Conservation (phyloP, 2,797 vertebrate genomes). For the Periparus ater region DNA sequence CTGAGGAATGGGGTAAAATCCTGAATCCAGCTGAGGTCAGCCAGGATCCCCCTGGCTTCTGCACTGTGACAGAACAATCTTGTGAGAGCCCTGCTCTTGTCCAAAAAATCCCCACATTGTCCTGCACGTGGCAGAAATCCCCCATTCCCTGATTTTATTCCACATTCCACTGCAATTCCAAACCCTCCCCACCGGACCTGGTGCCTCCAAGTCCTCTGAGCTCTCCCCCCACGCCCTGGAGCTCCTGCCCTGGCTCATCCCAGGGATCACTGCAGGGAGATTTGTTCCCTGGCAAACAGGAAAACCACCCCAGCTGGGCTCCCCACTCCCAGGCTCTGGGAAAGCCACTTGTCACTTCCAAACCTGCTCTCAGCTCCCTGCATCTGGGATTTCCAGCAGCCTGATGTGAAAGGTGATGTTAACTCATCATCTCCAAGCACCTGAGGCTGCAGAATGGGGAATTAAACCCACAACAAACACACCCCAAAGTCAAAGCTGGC, state of each 20-base stretch:
- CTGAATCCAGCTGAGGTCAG: neutral
- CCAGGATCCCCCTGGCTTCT: neutral
- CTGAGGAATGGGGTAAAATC: neutral
- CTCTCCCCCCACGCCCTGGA: rapidly evolving
- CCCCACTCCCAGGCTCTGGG: neutral
- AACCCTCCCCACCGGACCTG: neutral
- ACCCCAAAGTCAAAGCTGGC: neutral
- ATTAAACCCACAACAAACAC: neutral
- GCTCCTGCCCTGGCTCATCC: neutral
- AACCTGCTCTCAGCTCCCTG: rapidly evolving
- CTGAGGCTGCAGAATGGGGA: neutral
- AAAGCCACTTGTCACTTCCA: neutral
- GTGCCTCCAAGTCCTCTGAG: rapidly evolving
- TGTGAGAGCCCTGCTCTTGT: rapidly evolving
- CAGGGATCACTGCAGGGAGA: rapidly evolving
- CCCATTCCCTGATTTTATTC: rapidly evolving
- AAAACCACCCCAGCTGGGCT: rapidly evolving
- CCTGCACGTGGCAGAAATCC: rapidly evolving
- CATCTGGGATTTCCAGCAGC: rapidly evolving
- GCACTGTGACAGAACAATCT: neutral
- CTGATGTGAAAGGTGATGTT: neutral
- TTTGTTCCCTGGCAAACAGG: rapidly evolving
- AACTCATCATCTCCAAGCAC: neutral
- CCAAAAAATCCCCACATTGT: rapidly evolving
- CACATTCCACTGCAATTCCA: neutral